phyloP scores from a whole-genome alignment of 2,797 vertebrate species.

The Molossus alvarezi region DNA sequence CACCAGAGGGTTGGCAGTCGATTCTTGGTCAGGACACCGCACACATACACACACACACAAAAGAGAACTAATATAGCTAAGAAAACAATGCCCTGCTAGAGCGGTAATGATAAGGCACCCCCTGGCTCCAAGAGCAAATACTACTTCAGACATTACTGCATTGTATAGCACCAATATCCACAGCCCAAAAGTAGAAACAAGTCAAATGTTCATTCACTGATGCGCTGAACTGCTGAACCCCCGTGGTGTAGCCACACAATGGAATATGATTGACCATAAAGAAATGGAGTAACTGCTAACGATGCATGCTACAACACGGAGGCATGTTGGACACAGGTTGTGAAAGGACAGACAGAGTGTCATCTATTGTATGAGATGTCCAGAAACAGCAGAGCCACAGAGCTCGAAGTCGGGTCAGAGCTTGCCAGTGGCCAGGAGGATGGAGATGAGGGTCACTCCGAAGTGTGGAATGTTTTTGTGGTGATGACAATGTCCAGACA shows the following conservation, averaged over 20 bases:
- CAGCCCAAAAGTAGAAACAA: background rate
- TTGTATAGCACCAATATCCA: background rate
- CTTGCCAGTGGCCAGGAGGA: rapidly evolving
- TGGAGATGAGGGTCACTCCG: no score
- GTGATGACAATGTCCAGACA: background rate
- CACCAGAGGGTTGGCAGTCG: no score
- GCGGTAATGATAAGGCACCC: conserved; percentile 24
- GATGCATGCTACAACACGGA: rapidly evolving
- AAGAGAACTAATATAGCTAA: conserved; percentile 46
- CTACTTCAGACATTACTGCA: background rate
- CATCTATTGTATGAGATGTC: rapidly evolving
- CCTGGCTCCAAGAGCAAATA: background rate
- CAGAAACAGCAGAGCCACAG: background rate
- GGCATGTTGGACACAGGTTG: background rate
- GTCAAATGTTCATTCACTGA: background rate
- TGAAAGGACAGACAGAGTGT: background rate
- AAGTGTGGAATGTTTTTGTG: rapidly evolving
- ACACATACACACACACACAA: no score
- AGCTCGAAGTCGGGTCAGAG: background rate
- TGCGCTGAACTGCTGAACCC: background rate
- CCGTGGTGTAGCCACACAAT: rapidly evolving
- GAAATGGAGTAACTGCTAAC: background rate
- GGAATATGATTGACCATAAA: background rate
- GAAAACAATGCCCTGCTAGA: background rate
- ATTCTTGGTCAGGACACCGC: no score